Base-by-base conservation (phyloP, 2,888 invertebrate genomes). In the Laspeyria flexula region DNA sequence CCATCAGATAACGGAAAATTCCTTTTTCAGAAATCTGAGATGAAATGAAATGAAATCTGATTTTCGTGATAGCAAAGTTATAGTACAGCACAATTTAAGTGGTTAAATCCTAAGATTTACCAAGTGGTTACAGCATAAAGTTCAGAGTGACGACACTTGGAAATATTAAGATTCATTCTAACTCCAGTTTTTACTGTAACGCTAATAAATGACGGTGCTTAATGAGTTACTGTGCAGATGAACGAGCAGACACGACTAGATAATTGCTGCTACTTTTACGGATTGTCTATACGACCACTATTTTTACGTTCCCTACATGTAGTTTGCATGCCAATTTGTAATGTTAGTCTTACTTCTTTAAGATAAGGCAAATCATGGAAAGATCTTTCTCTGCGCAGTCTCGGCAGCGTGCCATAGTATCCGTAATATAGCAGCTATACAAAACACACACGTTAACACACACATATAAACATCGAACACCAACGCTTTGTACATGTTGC, bases 301-400 rank as follows among this genome's bases (percentile, higher is more conserved):
- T 50, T 11, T 25, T 49, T 52, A 43, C 35, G 33, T 43, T 45
- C 27, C 33, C 33, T 62, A 53, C 48, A 58, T 69, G 74, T 51
- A 13, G 31, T 44, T n/a, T n/a, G n/a, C 86, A 88, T 89, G 88
- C 83, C 77, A 83, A 80, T 79, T 73, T 62, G 55, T 52, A 70
- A 68, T 68, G 54, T 56, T 61, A 66, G 46, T 85, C 95, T 95
- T 95, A 96, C 96, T 94, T 96, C 96, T 93, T 96, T 96, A 57
- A 96, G 92, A 67, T 93, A 93, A 79, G 96, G 95, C 78, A 96
- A 94, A 82, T 96, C 96, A 87, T 96, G 96, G 90, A 95, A 96
- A 71, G 96, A 95, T 77, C 95, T 91, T 91, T 96, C 96, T 71
- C 96, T 94, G 75, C 96, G 93, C 71, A 96, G 93, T 85, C 96